Conservation (phyloP, 37 sponge, comb jelly and placozoan species). For the Bolinopsis microptera region DNA sequence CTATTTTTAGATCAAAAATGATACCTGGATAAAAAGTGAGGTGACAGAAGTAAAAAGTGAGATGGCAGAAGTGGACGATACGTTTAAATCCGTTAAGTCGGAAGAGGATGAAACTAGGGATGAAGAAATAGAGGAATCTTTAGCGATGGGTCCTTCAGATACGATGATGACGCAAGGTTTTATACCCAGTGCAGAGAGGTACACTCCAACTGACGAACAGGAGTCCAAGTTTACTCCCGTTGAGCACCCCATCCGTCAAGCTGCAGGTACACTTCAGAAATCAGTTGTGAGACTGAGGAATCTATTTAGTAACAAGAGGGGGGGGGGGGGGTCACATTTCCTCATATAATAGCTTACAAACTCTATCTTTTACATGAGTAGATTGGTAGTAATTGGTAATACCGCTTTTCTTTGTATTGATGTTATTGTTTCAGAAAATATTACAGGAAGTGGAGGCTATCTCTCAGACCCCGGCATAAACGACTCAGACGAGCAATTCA, state of each 20-base stretch:
- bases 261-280: conserved; percentile 16
- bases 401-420: too few species aligned
- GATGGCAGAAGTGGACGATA: conserved; percentile 19
- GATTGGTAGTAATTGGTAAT: too few species aligned
- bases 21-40: background rate
- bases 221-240: background rate
- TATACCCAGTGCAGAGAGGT: background rate
- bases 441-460: conserved; percentile 20
- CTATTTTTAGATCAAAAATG: background rate
- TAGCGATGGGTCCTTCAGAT: background rate
- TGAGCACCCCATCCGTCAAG: background rate
- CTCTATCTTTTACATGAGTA: too few species aligned
- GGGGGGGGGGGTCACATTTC: too few species aligned
- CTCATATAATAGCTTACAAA: too few species aligned
- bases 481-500: conserved; percentile 1
- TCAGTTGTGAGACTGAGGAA: too few species aligned
- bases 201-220: conserved; percentile 43
- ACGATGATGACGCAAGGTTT: conserved; percentile 60
- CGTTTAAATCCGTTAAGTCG: background rate
- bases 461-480: conserved; percentile 28
- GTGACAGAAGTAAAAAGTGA: background rate
- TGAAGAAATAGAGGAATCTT: background rate
- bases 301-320: too few species aligned
- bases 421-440: too few species aligned
- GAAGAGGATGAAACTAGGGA: background rate